phyloP scores from a whole-genome alignment of 1,140 invertebrate species.

The Aphis gossypii region DNA sequence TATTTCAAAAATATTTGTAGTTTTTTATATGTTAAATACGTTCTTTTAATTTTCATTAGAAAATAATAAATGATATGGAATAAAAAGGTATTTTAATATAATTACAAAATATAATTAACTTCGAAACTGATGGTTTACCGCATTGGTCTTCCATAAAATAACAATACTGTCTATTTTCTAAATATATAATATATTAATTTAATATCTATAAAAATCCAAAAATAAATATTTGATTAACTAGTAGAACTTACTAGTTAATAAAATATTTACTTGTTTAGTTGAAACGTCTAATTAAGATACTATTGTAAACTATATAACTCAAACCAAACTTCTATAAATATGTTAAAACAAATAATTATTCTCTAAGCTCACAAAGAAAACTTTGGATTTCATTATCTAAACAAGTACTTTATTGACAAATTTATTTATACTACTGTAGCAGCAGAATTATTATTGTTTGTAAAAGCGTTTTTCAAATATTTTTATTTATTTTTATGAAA shows the following conservation, averaged over 20 bases:
- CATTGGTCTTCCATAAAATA: background rate
- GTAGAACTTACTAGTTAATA: background rate
- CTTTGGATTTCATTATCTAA: background rate
- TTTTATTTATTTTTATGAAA: background rate
- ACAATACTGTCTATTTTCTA: background rate
- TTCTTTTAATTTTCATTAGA: background rate
- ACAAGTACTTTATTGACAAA: background rate
- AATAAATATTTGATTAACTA: background rate
- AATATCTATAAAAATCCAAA: background rate
- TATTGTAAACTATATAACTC: background rate
- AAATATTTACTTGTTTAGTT: background rate
- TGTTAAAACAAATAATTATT: background rate
- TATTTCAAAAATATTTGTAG: background rate
- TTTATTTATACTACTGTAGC: background rate
- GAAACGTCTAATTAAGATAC: background rate
- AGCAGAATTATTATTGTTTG: background rate
- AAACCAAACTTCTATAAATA: slow-evolving; percentile 2
- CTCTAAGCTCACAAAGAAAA: background rate
- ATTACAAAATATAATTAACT: background rate
- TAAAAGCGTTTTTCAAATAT: background rate
- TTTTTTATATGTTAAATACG: background rate
- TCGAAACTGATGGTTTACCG: background rate
- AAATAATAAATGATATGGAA: background rate
- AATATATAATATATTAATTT: background rate
- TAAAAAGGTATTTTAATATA: too few relatives aligned